These are phyloP conservation scores for western clawed frog (Xenopus tropicalis) DNA, from an alignment of 2,113 vertebrate genomes.

Conservation along the genomic window UCB_Xtro_10.0 CM004449.2:101465001-101465500, in stretches of 20 bases:
- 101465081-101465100: neutral
- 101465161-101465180: conserved; percentile 19
- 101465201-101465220: neutral
- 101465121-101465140: conserved; percentile 4
- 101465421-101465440: no score
- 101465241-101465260: conserved; percentile 10
- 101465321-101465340: conserved; percentile 10
- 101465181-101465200: neutral
- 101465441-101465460: neutral
- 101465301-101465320: conserved; percentile 9
- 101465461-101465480: neutral
- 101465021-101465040: neutral
- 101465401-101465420: neutral
- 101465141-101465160: neutral
- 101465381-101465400: conserved; percentile 10
- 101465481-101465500: no score
- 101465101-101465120: conserved; percentile 10
- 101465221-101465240: conserved; percentile 5
- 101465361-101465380: neutral
- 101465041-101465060: no score
- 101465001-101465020: no score
- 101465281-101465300: neutral
- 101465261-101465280: conserved; percentile 31
- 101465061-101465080: neutral
- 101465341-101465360: neutral